Evolutionary conservation across 2,113 vertebrate species (phyloP).

Genomic region (Engraulis encrasicolus): DNA sequence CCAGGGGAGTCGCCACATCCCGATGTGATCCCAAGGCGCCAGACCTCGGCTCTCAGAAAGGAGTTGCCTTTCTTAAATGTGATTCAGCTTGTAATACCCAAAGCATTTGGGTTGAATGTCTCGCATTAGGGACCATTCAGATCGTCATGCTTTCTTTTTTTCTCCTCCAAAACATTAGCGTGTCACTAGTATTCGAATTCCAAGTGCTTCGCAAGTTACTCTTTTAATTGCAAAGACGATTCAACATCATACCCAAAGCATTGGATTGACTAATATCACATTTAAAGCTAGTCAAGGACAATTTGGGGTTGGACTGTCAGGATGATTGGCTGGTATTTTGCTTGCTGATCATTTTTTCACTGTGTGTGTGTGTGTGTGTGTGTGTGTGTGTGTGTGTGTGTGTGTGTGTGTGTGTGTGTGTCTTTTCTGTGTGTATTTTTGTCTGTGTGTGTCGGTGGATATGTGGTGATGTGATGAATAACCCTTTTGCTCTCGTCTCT

Average conservation of each 20-base stretch:
- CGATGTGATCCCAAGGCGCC: background rate
- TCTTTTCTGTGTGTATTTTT: slow-evolving; percentile 40
- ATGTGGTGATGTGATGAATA: background rate
- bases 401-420: slow-evolving; percentile 35
- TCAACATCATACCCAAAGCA: too few relatives aligned
- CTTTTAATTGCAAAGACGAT: too few relatives aligned
- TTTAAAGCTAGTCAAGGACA: too few relatives aligned
- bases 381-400: slow-evolving; percentile 45
- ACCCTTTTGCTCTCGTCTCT: too few relatives aligned
- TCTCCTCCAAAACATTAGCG: too few relatives aligned
- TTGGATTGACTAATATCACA: too few relatives aligned
- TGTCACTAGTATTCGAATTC: too few relatives aligned
- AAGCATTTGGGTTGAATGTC: background rate
- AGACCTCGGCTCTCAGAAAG: background rate
- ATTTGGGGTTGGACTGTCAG: too few relatives aligned
- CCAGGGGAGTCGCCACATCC: background rate
- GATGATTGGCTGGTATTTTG: too few relatives aligned
- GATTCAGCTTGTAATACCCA: background rate
- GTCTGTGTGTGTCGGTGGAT: slow-evolving; percentile 53
- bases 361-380: background rate
- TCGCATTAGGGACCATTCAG: too few relatives aligned
- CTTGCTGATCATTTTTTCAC: background rate
- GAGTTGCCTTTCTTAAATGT: background rate
- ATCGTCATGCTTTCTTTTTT: too few relatives aligned
- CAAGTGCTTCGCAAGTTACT: too few relatives aligned